Evolutionary conservation across 1,140 invertebrate genomes (phyloP), one percentile per base, ranked within the genome.

Genomic region (Littorina saxatilis): DNA sequence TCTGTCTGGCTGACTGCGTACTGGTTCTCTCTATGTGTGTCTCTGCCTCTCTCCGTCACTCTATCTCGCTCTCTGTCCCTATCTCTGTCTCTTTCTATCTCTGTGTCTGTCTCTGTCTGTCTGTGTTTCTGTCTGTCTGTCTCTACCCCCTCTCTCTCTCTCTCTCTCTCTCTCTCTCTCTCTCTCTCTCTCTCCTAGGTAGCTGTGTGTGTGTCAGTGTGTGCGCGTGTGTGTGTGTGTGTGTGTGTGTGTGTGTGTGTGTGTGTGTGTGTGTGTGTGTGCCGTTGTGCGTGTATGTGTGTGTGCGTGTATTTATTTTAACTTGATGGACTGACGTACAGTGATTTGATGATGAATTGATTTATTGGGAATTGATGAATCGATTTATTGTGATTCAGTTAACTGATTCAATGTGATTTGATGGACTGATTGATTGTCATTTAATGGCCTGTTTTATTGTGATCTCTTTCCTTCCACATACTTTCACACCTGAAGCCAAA

Each of bases 241-340:
- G 37, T 39, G 37, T 70, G 66, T 70, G 66, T 70, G 37, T 39
- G 66, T 70, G 29, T 70, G 37, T 70, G 66, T 70, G 66, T 66
- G 66, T 70, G 37, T 70, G 66, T 70, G 66, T 20, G 61, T n/a
- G 61, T 32, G 61, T 66, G 61, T 66, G 61, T n/a, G n/a, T n/a
- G n/a, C n/a, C n/a, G n/a, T n/a, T n/a, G n/a, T n/a, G n/a, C n/a
- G n/a, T n/a, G n/a, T 32, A 27, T 66, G 61, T 9, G 61, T 17
- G 50, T 13, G n/a, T n/a, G n/a, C n/a, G n/a, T n/a, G n/a, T n/a
- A n/a, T n/a, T n/a, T n/a, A n/a, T n/a, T n/a, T n/a, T 11, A 52
- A 23, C 11, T 11, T 13, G 50, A 52, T 11, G 23, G 50, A 52
- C 11, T 13, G 50, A 52, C 11, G 23, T 11, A 52, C 11, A 52